These are phyloP conservation scores for Platalea minor DNA, from an alignment of 2,797 vertebrate genomes.

Conservation along the genomic window DNA sequence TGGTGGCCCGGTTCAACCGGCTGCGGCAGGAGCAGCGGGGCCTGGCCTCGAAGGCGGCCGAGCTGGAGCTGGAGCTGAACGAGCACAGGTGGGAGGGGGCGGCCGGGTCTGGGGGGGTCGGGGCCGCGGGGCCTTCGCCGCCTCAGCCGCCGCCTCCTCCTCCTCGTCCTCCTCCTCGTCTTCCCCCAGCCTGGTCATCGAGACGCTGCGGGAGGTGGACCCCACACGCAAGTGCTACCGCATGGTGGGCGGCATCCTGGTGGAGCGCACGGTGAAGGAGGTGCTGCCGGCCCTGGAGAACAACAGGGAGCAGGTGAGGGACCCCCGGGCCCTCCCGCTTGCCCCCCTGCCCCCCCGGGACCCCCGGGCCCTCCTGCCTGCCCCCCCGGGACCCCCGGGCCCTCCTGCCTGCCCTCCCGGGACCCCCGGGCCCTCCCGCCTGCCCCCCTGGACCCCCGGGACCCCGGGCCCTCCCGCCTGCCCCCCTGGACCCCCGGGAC, in stretches of 20 bases:
- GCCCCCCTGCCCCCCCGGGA: too few species aligned
- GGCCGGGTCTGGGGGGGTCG: rapidly evolving
- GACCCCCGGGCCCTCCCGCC: too few species aligned
- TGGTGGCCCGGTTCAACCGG: slow-evolving; percentile 90
- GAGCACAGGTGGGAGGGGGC: slow-evolving; percentile 83
- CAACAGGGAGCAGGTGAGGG: slow-evolving; percentile 88
- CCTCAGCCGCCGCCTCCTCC: not conserved
- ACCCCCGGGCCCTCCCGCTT: too few species aligned
- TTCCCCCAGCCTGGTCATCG: slow-evolving; percentile 83
- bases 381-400: too few species aligned
- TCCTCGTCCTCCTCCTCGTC: not conserved
- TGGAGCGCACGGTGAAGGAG: slow-evolving; percentile 93
- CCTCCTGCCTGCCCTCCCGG: too few species aligned
- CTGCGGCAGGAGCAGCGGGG: slow-evolving; percentile 91
- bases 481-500: too few species aligned
- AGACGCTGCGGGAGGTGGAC: slow-evolving; percentile 90
- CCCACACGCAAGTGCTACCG: slow-evolving; percentile 89
- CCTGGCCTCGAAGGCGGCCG: slow-evolving; percentile 88
- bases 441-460: too few species aligned
- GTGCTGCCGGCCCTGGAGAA: slow-evolving; percentile 90
- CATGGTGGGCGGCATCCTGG: slow-evolving; percentile 90
- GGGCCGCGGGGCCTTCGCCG: not conserved
- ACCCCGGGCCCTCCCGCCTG: too few species aligned
- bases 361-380: too few species aligned
- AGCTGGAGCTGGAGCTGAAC: slow-evolving; percentile 92